Base-by-base conservation (phyloP, 2,113 vertebrate species). In the Larimichthys crocea region DNA sequence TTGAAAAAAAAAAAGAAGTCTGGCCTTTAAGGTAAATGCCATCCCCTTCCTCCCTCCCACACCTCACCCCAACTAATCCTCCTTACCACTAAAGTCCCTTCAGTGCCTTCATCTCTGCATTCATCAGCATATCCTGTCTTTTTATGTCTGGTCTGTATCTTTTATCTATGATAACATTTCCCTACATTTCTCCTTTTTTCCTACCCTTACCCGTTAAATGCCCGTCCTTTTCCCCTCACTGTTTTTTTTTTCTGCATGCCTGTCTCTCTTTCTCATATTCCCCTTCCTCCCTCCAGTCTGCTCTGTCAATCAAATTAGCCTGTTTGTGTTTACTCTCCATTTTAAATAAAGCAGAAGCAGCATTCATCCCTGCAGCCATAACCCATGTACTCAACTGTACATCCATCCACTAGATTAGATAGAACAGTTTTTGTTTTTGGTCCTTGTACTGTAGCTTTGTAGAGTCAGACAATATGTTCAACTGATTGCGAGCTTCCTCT, bases 221-320 rank as follows among this genome's bases (percentile, higher is more conserved):
- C 20, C 29, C 15, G 11, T 55, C 64, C 22, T 10, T 55, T 53
- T 24, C n/a, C 24, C 20, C 29, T 53, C 26, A 3, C 56, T 3
- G 63, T 80, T 67, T 59, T 74, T 49, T 24, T 74, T n/a, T 70
- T 42, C 48, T 53, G 15, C 65, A 26, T 64, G 76, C 40, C 42
- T 61, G 40, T 20, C 73, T 79, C 61, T 70, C 78, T 35, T 19
- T 48, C 46, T 70, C 60, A 55, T 88, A 57, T 69, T 81, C 65
- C 19, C 72, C 75, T 68, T 80, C 73, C 79, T 82, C 62, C 74
- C 76, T 82, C 80, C 77, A 74, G 82, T 82, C 60, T 71, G 67
- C 49, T 55, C 74, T 90, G 90, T 93, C 93, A 92, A 88, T 94
- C 92, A 92, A 83, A 87, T 89, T 19, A 86, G 83, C 56, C 88